phyloP scores from a whole-genome alignment of 1,140 invertebrate genomes.

The Solenopsis invicta region DNA sequence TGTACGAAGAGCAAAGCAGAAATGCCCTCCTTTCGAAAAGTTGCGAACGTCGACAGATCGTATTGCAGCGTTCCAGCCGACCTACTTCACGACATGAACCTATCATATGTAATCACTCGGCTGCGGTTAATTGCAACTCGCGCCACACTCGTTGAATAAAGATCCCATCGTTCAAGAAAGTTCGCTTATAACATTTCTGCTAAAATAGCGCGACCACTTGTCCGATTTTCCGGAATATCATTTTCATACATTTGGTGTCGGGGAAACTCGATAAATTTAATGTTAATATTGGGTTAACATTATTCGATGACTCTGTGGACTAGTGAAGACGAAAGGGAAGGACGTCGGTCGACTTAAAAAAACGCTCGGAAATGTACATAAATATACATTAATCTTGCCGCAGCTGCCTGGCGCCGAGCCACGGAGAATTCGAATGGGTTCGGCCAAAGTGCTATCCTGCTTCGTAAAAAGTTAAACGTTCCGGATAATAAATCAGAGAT shows the following conservation, averaged over 20 bases:
- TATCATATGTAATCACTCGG: constrained; percentile 14
- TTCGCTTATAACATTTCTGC: constrained; percentile 2
- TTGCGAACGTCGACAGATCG: constrained; percentile 28
- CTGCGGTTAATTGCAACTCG: constrained; percentile 26
- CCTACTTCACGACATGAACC: constrained; percentile 24
- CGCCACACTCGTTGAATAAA: constrained; percentile 7
- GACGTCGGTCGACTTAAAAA: constrained; percentile 29
- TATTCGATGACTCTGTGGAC: background rate
- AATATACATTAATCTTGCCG: constrained; percentile 47
- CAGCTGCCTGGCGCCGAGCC: constrained; percentile 43
- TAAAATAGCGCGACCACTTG: constrained; percentile 6
- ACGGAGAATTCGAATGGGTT: constrained; percentile 30
- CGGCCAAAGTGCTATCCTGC: constrained; percentile 32
- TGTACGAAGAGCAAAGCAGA: constrained; percentile 37
- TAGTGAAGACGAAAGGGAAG: constrained; percentile 18
- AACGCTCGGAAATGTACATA: constrained; percentile 47
- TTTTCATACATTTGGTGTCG: background rate
- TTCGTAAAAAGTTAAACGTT: constrained; percentile 51
- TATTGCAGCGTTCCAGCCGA: constrained; percentile 22
- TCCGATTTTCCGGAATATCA: constrained; percentile 30
- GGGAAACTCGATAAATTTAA: constrained; percentile 10
- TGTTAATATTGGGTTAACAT: constrained; percentile 4
- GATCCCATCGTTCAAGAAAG: constrained; percentile 20
- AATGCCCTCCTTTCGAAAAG: constrained; percentile 42
- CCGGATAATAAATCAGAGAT: constrained; percentile 51